Conservation (phyloP, 2,888 invertebrate genomes). For the Oscheius sp. region DNA sequence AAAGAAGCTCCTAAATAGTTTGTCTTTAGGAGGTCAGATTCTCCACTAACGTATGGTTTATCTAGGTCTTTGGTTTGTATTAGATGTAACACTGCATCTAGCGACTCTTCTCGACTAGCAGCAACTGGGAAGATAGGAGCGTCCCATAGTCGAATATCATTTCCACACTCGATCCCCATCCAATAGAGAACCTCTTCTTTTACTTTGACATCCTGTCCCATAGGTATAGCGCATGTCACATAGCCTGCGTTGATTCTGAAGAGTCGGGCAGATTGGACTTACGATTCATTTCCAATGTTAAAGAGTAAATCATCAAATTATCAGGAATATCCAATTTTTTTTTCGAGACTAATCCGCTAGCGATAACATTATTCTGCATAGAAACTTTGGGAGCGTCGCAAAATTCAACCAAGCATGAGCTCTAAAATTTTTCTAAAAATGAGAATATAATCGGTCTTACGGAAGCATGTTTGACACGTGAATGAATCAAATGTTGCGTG, state of each 20-base stretch:
- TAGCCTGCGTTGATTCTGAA: too few species aligned
- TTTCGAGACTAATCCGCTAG: constrained; percentile 30
- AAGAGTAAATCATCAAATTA: constrained; percentile 33
- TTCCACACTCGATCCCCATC: constrained; percentile 37
- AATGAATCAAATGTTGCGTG: not conserved
- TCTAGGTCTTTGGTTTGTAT: too few species aligned
- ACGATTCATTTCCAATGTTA: constrained; percentile 26
- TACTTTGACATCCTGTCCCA: constrained; percentile 47
- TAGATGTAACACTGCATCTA: too few species aligned
- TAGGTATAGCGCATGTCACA: constrained; percentile 39
- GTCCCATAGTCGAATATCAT: too few species aligned
- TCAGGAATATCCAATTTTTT: constrained; percentile 8
- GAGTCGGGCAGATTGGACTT: too few species aligned
- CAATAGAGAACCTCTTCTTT: constrained; percentile 32
- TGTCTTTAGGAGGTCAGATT: too few species aligned
- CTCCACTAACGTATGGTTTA: too few species aligned
- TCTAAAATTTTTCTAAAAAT: not conserved
- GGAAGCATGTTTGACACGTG: not conserved
- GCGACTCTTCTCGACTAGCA: constrained; percentile 27
- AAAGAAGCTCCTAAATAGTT: too few species aligned
- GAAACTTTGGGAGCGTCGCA: not conserved
- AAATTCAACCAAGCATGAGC: constrained; percentile 22
- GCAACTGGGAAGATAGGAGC: constrained; percentile 30
- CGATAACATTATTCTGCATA: constrained; percentile 2
- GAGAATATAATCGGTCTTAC: not conserved